Evolutionary conservation across 2,888 invertebrate species (phyloP), one percentile per base, ranked within the genome.

Genomic region (Agonopterix subpropinquella): DNA sequence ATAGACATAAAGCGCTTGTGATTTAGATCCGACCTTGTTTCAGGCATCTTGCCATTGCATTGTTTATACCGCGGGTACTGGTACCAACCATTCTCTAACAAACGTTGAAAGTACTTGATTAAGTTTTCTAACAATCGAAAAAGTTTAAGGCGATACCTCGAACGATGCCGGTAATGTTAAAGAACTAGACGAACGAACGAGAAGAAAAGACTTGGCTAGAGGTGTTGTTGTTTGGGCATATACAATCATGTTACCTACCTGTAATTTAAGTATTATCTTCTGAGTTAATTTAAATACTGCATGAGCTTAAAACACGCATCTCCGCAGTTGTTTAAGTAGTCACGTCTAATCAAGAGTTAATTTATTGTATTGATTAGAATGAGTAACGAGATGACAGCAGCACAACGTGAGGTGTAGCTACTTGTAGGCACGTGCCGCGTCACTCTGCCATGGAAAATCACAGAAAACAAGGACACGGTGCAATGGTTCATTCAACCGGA

Each of bases 401-500:
- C 28, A 28, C 5, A 28, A 28, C 28, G 28, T 28, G 28, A 28
- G 28, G 28, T 49, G 43, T 15, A 43, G 11, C 5, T 11, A 11
- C 4, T 18, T 9, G 11, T 18, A 53, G 59, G 56, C 65, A 71
- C 69, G 81, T 78, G 83, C 80, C 61, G 18, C 18, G 51, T 48
- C 56, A 54, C 54, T 57, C 57, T 51, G 58, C 28, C 74, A 77
- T 85, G 85, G 86, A 87, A 87, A 87, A 86, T 82, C 83, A 85
- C 87, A 85, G 80, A 83, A 84, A 86, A 87, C 87, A 88, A 88
- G 87, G 87, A 86, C 87, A 81, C 78, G 69, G 67, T 85, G 87
- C 87, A 88, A 88, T 79, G 76, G 87, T 87, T 86, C 87, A 84
- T 87, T 88, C 85, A 88, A 87, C 87, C 79, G 78, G 73, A 74